Base-by-base conservation (phyloP, 2,888 invertebrate genomes). In the Thyatira batis region DNA sequence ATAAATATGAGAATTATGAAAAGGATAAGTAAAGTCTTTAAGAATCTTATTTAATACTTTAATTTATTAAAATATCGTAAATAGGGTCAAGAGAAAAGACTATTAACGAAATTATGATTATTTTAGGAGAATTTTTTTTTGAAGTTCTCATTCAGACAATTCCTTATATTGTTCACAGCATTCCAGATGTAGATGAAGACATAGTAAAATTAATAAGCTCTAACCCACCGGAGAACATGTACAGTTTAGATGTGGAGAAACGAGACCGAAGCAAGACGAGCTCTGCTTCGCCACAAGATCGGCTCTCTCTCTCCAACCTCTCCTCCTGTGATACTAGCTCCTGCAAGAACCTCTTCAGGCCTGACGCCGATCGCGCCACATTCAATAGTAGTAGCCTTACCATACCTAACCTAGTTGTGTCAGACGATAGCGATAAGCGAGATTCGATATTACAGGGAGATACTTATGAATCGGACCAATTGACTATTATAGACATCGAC, bases 401-500 rank as follows among this genome's bases (percentile, higher is more conserved):
- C 39, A 89, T 92, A 82, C 92, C 92, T 65, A 92, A 92, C 70
- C 73, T 92, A 70, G 80, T 92, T 55, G 80, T 92, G 57, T 92
- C 92, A 46, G 90, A 92, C 69, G 87, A 88, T 80, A 89, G 88
- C 74, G 88, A 87, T 80, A 87, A 80, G 77, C 80, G 74, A 76
- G 76, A 85, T 71, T 86, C 90, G 67, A 81, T 85, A 76, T 71
- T 90, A 85, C 89, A 87, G 87, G 91, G 92, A 84, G 86, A 89
- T 77, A 91, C 91, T 76, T 92, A 92, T 82, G 92, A 92, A 86
- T 92, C 92, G 85, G 94, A 94, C 85, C 93, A 92, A 89, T 90
- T 94, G 83, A 94, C 94, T 82, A 94, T 94, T 80, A 94, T 94
- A 87, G 94, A 94, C 82, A 93, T 92, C 67, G 94, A 94, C 80